Conservation (phyloP, 2,797 vertebrate genomes). For the Alectoris magna region DNA sequence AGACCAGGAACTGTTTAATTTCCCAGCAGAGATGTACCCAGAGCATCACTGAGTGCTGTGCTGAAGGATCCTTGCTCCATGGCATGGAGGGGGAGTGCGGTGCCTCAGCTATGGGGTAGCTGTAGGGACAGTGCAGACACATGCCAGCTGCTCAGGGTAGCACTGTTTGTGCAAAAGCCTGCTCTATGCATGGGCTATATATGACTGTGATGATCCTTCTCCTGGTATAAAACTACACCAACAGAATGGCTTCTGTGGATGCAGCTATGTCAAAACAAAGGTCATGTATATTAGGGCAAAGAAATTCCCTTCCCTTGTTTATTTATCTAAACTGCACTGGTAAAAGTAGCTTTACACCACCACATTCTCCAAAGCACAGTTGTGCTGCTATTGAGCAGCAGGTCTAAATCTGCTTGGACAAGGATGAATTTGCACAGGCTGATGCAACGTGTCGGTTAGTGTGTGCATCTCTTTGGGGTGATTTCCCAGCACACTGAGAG, state of each 20-base stretch:
- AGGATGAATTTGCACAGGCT: background rate
- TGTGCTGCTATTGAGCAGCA: background rate
- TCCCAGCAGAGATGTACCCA: background rate
- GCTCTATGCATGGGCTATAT: background rate
- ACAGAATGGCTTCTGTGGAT: background rate
- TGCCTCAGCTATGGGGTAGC: background rate
- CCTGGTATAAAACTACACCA: background rate
- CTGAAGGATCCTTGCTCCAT: background rate
- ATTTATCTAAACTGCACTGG: background rate
- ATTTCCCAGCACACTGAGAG: background rate
- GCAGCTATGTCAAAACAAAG: background rate
- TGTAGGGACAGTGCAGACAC: background rate
- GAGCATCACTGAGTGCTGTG: background rate
- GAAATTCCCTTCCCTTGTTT: background rate
- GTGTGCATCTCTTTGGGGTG: rapidly evolving
- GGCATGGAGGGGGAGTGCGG: background rate
- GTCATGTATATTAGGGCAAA: background rate
- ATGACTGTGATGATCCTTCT: background rate
- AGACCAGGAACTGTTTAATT: background rate
- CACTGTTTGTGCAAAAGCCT: background rate
- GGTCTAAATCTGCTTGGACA: background rate
- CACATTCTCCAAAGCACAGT: background rate
- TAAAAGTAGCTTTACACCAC: background rate
- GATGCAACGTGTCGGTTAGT: background rate
- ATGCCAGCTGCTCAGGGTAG: background rate